A percentile compares a stretch with the other conserved stretches of the same genome.
Conservation (phyloP, 1,140 invertebrate species). For the Teleopsis dalmanni region DNA sequence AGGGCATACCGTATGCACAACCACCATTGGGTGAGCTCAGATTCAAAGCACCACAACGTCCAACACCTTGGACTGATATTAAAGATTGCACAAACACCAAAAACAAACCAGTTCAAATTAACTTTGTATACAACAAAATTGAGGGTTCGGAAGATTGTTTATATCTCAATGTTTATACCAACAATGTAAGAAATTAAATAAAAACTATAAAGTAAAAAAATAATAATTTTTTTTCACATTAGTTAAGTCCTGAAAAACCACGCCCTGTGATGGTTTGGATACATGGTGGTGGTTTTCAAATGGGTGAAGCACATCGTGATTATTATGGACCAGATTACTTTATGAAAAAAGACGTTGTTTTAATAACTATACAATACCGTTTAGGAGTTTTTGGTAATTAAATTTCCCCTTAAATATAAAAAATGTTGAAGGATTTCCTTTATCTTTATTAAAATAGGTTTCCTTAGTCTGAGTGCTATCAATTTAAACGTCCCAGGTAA, state of each 20-base stretch:
- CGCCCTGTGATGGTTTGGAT: conserved; percentile 46
- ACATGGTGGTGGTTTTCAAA: conserved; percentile 59
- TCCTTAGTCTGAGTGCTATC: conserved; percentile 24
- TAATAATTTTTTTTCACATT: not conserved
- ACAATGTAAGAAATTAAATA: conserved; percentile 51
- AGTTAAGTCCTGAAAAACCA: conserved; percentile 27
- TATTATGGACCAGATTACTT: conserved; percentile 51
- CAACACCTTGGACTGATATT: conserved; percentile 31
- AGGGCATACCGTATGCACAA: conserved; percentile 53
- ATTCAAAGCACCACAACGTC: conserved; percentile 48
- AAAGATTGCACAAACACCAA: conserved; percentile 39
- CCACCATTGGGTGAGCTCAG: conserved; percentile 48
- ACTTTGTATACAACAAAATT: conserved; percentile 25
- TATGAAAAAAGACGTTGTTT: conserved; percentile 46
- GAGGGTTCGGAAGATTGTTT: conserved; percentile 61
- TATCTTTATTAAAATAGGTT: conserved; percentile 22
- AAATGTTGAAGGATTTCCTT: not conserved
- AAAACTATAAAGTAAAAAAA: not conserved
- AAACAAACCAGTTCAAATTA: conserved; percentile 37
- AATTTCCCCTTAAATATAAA: not conserved
- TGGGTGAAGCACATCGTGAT: conserved; percentile 42
- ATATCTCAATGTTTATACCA: conserved; percentile 58
- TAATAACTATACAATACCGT: conserved; percentile 47
- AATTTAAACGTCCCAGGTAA: conserved; percentile 49
- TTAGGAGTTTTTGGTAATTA: conserved; percentile 44